Evolutionary conservation across 1,140 invertebrate species (phyloP).

Genomic region (Atopsyche davidsoni): DNA sequence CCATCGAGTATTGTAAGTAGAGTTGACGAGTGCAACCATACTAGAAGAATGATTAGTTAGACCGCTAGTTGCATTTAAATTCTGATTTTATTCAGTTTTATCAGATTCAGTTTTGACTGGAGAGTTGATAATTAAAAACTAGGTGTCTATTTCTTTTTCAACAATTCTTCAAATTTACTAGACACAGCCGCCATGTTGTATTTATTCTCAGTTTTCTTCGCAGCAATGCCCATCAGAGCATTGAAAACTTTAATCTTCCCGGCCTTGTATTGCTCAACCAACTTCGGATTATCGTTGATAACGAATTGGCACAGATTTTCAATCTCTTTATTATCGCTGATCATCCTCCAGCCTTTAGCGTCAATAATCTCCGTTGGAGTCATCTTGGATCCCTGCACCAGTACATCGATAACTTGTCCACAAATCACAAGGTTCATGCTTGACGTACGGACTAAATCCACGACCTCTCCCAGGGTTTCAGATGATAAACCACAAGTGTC

Average conservation of each 20-base stretch:
- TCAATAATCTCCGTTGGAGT: constrained; percentile 51
- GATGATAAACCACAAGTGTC: constrained; percentile 50
- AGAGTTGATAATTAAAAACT: too few species aligned
- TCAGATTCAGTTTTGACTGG: too few species aligned
- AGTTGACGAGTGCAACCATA: too few species aligned
- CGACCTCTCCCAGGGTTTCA: constrained; percentile 52
- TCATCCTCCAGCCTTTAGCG: constrained; percentile 57
- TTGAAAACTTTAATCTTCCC: constrained; percentile 67
- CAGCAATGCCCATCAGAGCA: constrained; percentile 55
- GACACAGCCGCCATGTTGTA: constrained; percentile 59
- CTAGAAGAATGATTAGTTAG: too few species aligned
- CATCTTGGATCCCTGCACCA: constrained; percentile 39
- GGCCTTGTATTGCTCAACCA: constrained; percentile 57
- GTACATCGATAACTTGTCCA: constrained; percentile 48
- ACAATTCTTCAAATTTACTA: constrained; percentile 54
- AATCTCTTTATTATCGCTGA: constrained; percentile 56
- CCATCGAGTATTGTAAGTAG: too few species aligned
- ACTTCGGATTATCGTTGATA: constrained; percentile 60
- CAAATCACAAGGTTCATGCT: constrained; percentile 57
- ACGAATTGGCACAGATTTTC: constrained; percentile 54
- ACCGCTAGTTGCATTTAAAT: too few species aligned
- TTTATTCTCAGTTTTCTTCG: constrained; percentile 52
- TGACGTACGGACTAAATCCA: constrained; percentile 52
- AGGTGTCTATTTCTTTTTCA: constrained; percentile 49
- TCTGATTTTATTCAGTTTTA: too few species aligned